Base-by-base conservation (phyloP, 2,113 vertebrate species). In the Centrocercus urophasianus region DNA sequence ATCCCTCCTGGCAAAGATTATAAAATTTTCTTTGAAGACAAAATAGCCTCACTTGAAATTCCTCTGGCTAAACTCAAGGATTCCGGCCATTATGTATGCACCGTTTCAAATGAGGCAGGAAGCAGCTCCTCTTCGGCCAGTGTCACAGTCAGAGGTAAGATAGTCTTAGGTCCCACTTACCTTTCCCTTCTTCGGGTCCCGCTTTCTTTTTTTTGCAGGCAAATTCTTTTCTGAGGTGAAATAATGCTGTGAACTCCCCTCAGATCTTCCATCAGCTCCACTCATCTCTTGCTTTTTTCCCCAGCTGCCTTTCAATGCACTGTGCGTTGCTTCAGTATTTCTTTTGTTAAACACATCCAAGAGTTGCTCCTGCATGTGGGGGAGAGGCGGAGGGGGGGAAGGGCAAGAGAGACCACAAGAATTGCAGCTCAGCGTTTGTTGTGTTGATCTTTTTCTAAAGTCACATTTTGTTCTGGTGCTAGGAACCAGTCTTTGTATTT, bases 11-110 rank as follows among this genome's bases (percentile, higher is more conserved):
- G 98, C 85, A 99, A 99, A 98, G 99, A 99, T 75, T 98, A 98
- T 93, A 99, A 98, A 97, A 96, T 99, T 91, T 98, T 96, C 96
- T 99, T 99, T 98, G 99, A 99, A 97, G 99, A 99, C 95, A 99
- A 99, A 98, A 97, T 99, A 92, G 98, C 99, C 63, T 98, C 98
- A 3, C 98, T 99, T 96, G 99, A 99, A 90, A 99, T 99, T 93
- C 98, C 98, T 30, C 98, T 99, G 96, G 98, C 99, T 95, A 99
- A 99, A 92, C 90, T 99, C 59, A 99, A 99, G 98, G 99, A 99
- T 97, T 99, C 99, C 74, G 99, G 99, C 88, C 98, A 97, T 75
- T 99, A 99, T 86, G 93, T 98, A 27, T 99, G 99, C 93, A 99
- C 98, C 93, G 99, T 98, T 93, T 96, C 98, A 34, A 99, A 99